Evolutionary conservation across 2,888 invertebrate genomes (phyloP).

Genomic region (Carabus problematicus): DNA sequence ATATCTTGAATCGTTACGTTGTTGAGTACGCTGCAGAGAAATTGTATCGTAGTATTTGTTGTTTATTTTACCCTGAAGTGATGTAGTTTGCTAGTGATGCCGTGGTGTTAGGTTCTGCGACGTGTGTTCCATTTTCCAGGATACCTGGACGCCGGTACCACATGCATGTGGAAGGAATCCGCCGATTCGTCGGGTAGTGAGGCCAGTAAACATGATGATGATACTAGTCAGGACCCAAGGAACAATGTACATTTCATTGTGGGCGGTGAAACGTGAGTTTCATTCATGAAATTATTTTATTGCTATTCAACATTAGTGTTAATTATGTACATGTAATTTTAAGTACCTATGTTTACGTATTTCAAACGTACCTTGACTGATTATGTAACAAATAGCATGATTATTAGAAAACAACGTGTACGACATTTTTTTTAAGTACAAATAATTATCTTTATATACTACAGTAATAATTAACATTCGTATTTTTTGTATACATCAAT

Average conservation of each 20-base stretch:
- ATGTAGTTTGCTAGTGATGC: background rate
- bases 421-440: background rate
- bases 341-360: background rate
- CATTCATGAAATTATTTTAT: conserved; percentile 10
- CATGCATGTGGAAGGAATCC: conserved; percentile 58
- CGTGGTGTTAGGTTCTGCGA: conserved; percentile 2
- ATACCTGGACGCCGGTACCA: background rate
- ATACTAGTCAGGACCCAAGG: conserved; percentile 45
- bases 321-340: background rate
- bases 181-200: conserved; percentile 67
- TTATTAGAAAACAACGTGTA: conserved; percentile 29
- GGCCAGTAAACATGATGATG: conserved; percentile 62
- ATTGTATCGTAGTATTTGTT: conserved; percentile 1
- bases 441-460: too few relatives aligned
- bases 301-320: conserved; percentile 40
- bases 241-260: conserved; percentile 59
- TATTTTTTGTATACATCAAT: too few relatives aligned
- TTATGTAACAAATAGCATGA: background rate
- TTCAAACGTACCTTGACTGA: background rate
- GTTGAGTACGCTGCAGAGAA: background rate
- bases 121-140: conserved; percentile 19
- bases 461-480: too few relatives aligned
- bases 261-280: conserved; percentile 60
- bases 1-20: too few relatives aligned
- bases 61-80: background rate